A percentile compares a stretch with the other conserved stretches of the same genome.
Conservation (phyloP, 2,888 invertebrate genomes). For the Drosophila paracracens region DNA sequence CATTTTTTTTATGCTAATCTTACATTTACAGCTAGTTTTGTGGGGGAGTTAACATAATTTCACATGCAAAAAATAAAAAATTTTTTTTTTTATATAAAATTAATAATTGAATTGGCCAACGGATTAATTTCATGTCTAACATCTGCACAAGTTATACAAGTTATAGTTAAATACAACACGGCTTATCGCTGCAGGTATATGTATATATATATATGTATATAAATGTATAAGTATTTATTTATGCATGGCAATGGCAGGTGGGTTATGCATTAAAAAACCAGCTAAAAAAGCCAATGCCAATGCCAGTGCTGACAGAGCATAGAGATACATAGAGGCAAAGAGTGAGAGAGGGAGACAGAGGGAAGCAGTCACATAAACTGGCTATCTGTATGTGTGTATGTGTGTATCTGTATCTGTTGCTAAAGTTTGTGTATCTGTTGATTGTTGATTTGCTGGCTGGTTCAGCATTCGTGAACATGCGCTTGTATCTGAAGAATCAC, state of each 20-base stretch:
- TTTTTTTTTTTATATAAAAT: not conserved
- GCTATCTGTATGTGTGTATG: not conserved
- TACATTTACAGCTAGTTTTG: not conserved
- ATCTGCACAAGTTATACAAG: constrained; percentile 16
- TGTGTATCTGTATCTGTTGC: constrained; percentile 19
- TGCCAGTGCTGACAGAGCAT: constrained; percentile 12
- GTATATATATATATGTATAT: not conserved
- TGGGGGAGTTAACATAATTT: not conserved
- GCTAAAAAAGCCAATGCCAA: constrained; percentile 19
- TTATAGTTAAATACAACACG: constrained; percentile 24
- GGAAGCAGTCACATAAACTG: not conserved
- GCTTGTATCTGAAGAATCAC: constrained; percentile 75
- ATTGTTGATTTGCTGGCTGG: constrained; percentile 20
- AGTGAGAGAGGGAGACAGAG: not conserved
- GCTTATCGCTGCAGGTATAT: constrained; percentile 10
- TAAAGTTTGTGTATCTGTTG: constrained; percentile 38
- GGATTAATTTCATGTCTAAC: constrained; percentile 10
- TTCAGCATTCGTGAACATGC: constrained; percentile 70
- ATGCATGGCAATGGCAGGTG: not conserved
- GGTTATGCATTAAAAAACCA: constrained; percentile 7
- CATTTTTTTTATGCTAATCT: not conserved
- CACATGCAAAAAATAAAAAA: not conserved
- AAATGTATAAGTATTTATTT: not conserved
- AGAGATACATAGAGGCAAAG: not conserved
- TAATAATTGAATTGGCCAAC: constrained; percentile 16